These are phyloP conservation scores for Athene cunicularia DNA, from an alignment of 2,113 vertebrate species.

Conservation along the genomic window DNA sequence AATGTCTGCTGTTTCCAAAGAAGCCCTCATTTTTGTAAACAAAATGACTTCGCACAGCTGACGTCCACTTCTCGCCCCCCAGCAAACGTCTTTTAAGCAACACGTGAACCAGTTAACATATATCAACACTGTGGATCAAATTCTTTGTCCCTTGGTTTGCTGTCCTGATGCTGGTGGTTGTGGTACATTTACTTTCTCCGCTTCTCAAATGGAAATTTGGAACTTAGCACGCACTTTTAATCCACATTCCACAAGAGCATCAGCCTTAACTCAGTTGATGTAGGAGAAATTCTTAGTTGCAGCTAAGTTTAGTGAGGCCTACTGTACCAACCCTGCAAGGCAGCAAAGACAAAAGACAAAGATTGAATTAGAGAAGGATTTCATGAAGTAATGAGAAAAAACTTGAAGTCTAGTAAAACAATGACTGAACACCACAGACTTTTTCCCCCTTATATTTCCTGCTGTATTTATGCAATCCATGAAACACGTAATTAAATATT, in stretches of 20 bases:
- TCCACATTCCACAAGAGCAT: constrained; percentile 88
- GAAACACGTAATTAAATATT: neutral
- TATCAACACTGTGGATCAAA: constrained; percentile 78
- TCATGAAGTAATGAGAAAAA: constrained; percentile 75
- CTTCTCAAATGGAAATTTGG: constrained; percentile 82
- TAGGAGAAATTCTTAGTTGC: constrained; percentile 88
- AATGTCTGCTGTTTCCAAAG: constrained; percentile 93
- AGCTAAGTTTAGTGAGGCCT: constrained; percentile 89
- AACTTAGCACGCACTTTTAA: constrained; percentile 85
- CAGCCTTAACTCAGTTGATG: constrained; percentile 87
- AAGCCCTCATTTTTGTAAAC: constrained; percentile 82
- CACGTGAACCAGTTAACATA: constrained; percentile 77
- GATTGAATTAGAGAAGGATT: constrained; percentile 84
- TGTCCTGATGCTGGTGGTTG: constrained; percentile 89
- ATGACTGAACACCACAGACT: constrained; percentile 69
- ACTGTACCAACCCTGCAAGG: constrained; percentile 96
- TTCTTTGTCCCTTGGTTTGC: constrained; percentile 93
- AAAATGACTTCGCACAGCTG: constrained; percentile 57
- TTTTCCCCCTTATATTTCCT: constrained; percentile 43
- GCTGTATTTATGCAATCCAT: constrained; percentile 22
- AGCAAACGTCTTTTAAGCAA: constrained; percentile 75
- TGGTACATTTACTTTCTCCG: constrained; percentile 84
- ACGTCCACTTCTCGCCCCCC: constrained; percentile 74
- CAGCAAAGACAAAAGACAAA: constrained; percentile 94
- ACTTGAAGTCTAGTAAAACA: constrained; percentile 77